Evolutionary conservation across 2,888 invertebrate species (phyloP), one percentile per base, ranked within the genome.

Genomic region (Venusia cambrica): DNA sequence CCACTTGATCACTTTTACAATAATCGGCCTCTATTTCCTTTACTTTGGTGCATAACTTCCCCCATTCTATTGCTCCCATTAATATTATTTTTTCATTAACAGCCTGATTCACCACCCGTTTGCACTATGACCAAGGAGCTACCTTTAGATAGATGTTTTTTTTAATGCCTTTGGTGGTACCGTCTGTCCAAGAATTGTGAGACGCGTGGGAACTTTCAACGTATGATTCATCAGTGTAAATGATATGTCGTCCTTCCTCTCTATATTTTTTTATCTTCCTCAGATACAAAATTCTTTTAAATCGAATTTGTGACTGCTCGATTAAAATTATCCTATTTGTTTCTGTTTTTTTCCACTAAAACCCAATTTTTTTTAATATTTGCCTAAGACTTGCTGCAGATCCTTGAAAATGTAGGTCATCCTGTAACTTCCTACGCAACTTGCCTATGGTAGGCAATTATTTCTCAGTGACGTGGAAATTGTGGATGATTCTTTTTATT

Each of bases 201-300:
- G 37, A 7, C n/a, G n/a, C 27, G 3, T 17, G 22, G 6, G 10
- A 31, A 3, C 26, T 31, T 3, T 31, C 14, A 3, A 32, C 11
- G 4, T 11, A 27, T 1, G 17, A 10, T 2, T 13, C 17, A 7
- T 32, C 31, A 2, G 10, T 7, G 10, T 11, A 38, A 1, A 38
- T 31, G n/a, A 38, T 18, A 2, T 31, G 21, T 5, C 37, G 9
- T 1, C 31, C 22, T 6, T 38, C 37, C 4, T 10, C 26, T 7
- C 37, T 20, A 10, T 27, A 32, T 5, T n/a, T 17, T 0, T 21
- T 14, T 2, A 38, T 13, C 1, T 18, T 10, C 10, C 32, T 31
- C 17, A 39, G 17, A 24, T 39, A 34, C 4, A 34, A 29, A n/a
- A 39, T 34, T 7, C 39, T 18, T 26, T 34, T 38, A 1, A 32